These are phyloP conservation scores for Chelonus formosanus DNA, from an alignment of 2,888 invertebrate genomes.

Conservation along the genomic window DNA sequence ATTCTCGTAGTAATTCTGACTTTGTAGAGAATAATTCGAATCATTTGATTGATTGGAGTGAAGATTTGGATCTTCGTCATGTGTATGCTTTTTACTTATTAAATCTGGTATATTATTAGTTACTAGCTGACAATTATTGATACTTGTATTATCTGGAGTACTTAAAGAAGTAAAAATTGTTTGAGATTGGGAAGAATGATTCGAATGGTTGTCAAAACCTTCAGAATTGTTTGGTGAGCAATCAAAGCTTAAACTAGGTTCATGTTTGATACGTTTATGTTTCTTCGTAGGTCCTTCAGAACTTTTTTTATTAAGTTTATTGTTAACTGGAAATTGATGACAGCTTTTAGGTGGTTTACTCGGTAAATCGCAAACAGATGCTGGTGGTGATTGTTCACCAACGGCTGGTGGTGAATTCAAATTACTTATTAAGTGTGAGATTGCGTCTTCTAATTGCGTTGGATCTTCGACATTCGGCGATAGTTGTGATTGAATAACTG, in stretches of 20 bases:
- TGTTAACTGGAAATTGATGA: constrained; percentile 54
- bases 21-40: too few species aligned
- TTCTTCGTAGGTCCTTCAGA: constrained; percentile 45
- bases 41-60: not conserved
- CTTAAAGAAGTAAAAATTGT: too few species aligned
- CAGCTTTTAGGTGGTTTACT: constrained; percentile 55
- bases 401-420: constrained; percentile 63
- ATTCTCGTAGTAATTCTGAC: not conserved
- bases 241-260: constrained; percentile 27
- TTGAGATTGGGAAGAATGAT: not conserved
- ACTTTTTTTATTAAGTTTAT: constrained; percentile 52
- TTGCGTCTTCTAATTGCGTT: constrained; percentile 74
- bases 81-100: constrained; percentile 16
- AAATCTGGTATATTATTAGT: not conserved
- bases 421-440: constrained; percentile 74
- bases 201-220: constrained; percentile 18
- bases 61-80: not conserved
- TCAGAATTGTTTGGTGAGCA: constrained; percentile 28
- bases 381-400: constrained; percentile 49
- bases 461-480: constrained; percentile 75
- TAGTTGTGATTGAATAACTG: not conserved
- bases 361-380: constrained; percentile 51
- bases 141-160: not conserved
- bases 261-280: constrained; percentile 32
- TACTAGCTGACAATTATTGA: not conserved